Conservation (phyloP, 2,888 invertebrate species). For the Empis livida region DNA sequence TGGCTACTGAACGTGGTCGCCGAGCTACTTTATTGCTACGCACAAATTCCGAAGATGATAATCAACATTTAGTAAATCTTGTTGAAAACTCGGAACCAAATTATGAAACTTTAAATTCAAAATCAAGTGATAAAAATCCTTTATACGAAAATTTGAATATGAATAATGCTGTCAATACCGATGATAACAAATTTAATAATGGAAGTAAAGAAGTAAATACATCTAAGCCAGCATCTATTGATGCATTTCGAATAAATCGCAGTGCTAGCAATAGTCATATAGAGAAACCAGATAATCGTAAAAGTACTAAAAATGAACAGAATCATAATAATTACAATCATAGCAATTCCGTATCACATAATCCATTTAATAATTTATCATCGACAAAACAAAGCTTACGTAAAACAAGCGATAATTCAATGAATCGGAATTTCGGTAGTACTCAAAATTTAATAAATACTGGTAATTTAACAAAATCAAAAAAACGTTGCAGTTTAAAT, state of each 20-base stretch:
- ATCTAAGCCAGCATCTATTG: constrained; percentile 13
- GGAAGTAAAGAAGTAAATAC: constrained; percentile 8
- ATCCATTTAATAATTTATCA: constrained; percentile 19
- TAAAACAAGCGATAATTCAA: constrained; percentile 24
- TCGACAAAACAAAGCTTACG: constrained; percentile 18
- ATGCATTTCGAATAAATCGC: constrained; percentile 19
- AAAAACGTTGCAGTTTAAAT: constrained; percentile 34
- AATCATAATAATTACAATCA: constrained; percentile 24
- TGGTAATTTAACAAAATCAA: constrained; percentile 29
- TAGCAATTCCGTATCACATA: constrained; percentile 29
- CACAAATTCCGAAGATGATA: constrained; percentile 24
- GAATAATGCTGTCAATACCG: constrained; percentile 4
- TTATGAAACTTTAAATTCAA: constrained; percentile 33
- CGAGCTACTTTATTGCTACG: constrained; percentile 29
- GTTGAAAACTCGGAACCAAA: constrained; percentile 25
- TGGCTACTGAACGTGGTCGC: constrained; percentile 20
- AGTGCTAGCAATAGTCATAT: constrained; percentile 24
- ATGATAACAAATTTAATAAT: constrained; percentile 6
- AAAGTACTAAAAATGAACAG: constrained; percentile 6
- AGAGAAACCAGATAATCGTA: constrained; percentile 15
- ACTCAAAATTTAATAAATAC: constrained; percentile 33
- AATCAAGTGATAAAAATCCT: constrained; percentile 17
- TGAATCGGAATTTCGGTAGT: constrained; percentile 33
- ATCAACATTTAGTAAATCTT: constrained; percentile 28
- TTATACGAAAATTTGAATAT: constrained; percentile 19